These are phyloP conservation scores for Erebia palarica DNA, from an alignment of 2,888 invertebrate species.

Conservation along the genomic window DNA sequence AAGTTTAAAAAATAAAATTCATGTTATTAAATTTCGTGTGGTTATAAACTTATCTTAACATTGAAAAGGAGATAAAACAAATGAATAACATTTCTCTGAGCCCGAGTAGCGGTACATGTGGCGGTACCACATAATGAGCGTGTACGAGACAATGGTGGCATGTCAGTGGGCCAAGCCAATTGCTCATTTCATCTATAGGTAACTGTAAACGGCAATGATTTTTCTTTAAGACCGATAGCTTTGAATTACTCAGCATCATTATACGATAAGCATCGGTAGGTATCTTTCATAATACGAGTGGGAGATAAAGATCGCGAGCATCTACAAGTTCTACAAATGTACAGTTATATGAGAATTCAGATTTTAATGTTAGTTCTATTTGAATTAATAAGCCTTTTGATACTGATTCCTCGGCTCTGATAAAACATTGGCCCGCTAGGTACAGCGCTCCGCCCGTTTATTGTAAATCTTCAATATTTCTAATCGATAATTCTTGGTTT, in stretches of 20 bases:
- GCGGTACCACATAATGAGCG: conserved; percentile 62
- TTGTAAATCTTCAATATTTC: conserved; percentile 7
- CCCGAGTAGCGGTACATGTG: conserved; percentile 62
- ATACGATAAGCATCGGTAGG: conserved; percentile 13
- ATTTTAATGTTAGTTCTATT: not conserved
- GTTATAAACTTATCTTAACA: conserved; percentile 3
- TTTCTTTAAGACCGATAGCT: conserved; percentile 44
- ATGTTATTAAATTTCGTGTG: not conserved
- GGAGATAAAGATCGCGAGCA: no score
- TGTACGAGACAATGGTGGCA: conserved; percentile 60
- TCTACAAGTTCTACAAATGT: not conserved
- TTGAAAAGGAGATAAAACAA: conserved; percentile 29
- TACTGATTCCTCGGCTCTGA: conserved; percentile 3
- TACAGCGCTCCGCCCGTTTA: not conserved
- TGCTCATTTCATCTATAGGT: conserved; percentile 57
- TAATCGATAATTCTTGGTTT: conserved; percentile 1
- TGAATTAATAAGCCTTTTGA: not conserved
- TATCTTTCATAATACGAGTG: not conserved
- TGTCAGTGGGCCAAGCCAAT: conserved; percentile 71
- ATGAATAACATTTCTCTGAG: conserved; percentile 32
- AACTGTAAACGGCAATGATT: conserved; percentile 63
- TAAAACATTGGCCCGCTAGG: conserved; percentile 4
- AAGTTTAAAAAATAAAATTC: no score
- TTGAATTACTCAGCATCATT: conserved; percentile 13
- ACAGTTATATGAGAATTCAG: not conserved